Conservation (phyloP, 1,140 invertebrate species). For the Trachelipus rathkii region DNA sequence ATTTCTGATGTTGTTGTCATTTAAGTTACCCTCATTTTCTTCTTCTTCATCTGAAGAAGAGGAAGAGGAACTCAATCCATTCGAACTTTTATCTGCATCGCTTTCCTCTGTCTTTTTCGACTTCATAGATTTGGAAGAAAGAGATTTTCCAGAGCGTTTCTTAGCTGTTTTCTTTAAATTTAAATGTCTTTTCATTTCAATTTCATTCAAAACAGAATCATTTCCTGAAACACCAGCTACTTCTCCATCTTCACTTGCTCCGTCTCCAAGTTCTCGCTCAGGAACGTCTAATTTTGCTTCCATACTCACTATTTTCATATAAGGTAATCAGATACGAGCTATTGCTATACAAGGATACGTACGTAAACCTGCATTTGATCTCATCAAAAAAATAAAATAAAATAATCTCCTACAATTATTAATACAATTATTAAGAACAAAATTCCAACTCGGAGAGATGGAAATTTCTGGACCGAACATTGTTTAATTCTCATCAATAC, state of each 20-base stretch:
- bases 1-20: not conserved
- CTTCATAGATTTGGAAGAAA: not conserved
- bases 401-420: no score
- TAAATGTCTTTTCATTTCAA: not conserved
- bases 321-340: no score
- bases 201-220: not conserved
- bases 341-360: no score
- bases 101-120: not conserved
- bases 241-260: conserved; percentile 9
- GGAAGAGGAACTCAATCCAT: not conserved
- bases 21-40: not conserved
- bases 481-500: no score
- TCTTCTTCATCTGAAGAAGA: not conserved
- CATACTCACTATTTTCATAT: no score
- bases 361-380: no score
- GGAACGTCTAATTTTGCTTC: not conserved
- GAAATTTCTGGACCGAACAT: no score
- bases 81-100: not conserved
- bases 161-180: not conserved
- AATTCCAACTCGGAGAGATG: no score
- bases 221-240: not conserved
- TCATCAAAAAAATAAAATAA: no score
- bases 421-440: no score
- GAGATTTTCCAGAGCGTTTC: not conserved
- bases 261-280: not conserved